Percentiles rank a stretch among this genome's conserved stretches.
phyloP scores from a whole-genome alignment of 2,888 invertebrate species.

The Melinaea menophilus region DNA sequence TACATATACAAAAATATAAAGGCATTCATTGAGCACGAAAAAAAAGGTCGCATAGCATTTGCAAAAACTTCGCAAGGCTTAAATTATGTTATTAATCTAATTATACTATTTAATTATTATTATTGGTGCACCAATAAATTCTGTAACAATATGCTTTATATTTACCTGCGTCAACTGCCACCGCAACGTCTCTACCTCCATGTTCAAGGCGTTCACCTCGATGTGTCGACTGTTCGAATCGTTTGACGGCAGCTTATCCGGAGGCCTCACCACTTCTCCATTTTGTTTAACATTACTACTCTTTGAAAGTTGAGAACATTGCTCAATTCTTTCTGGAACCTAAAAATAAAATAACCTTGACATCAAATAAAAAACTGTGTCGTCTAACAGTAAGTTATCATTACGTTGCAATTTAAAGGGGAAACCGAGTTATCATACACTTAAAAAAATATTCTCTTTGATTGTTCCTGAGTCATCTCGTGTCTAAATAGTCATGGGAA shows the following conservation, averaged over 20 bases:
- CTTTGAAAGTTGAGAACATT: conserved; percentile 58
- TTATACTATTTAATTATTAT: conserved; percentile 8
- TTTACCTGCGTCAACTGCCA: conserved; percentile 86
- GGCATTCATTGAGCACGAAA: background rate
- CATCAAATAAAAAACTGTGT: conserved; percentile 37
- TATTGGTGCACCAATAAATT: conserved; percentile 51
- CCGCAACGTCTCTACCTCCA: conserved; percentile 82
- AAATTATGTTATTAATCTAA: conserved; percentile 29
- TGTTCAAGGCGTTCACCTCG: conserved; percentile 76
- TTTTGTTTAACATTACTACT: conserved; percentile 49
- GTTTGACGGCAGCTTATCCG: conserved; percentile 42
- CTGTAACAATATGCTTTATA: conserved; percentile 12
- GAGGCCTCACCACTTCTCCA: conserved; percentile 47
- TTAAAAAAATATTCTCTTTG: conserved; percentile 44
- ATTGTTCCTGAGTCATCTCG: conserved; percentile 38
- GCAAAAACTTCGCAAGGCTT: conserved; percentile 38
- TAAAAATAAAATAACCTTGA: conserved; percentile 43
- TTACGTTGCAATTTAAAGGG: conserved; percentile 42
- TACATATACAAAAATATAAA: background rate
- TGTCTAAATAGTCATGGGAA: conserved; percentile 35
- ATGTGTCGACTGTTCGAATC: conserved; percentile 51
- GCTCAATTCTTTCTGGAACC: conserved; percentile 66
- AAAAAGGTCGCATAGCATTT: conserved; percentile 21
- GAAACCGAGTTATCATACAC: conserved; percentile 43
- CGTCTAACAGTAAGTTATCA: conserved; percentile 38